Percentiles rank a stretch among this genome's conserved stretches.
Evolutionary conservation across 2,888 invertebrate genomes (phyloP).

Genomic region (Kryphioiulus occultus): DNA sequence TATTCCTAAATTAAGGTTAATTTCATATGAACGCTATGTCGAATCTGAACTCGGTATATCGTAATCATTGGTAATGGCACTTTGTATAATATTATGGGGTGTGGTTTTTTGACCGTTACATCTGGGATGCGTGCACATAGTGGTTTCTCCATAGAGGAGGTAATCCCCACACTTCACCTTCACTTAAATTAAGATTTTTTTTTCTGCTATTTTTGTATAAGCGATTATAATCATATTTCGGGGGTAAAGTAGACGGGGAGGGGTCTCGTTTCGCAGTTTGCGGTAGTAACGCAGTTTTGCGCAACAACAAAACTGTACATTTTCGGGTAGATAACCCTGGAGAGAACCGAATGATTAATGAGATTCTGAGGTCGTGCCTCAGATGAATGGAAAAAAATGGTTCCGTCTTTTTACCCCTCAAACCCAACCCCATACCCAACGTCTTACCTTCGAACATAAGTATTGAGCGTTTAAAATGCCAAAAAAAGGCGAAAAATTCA

Average conservation of each 20-base stretch:
- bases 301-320: slow-evolving; percentile 29
- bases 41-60: background rate
- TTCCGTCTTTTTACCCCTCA: background rate
- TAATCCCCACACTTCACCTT: background rate
- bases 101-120: slow-evolving; percentile 17
- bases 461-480: background rate
- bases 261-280: slow-evolving; percentile 27
- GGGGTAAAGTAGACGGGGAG: background rate
- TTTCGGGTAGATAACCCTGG: slow-evolving; percentile 2
- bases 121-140: background rate
- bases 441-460: background rate
- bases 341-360: background rate
- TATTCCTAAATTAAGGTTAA: slow-evolving; percentile 18
- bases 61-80: too few species aligned
- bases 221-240: background rate
- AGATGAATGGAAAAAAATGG: background rate
- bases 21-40: background rate
- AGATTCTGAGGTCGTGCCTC: slow-evolving; percentile 8
- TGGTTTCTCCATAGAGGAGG: background rate
- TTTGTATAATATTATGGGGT: background rate
- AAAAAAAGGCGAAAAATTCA: background rate
- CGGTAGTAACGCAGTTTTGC: slow-evolving; percentile 26
- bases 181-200: slow-evolving; percentile 12
- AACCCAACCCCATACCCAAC: background rate
- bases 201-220: background rate